Conservation (phyloP, 2,888 invertebrate species). For the Nomada fucata region DNA sequence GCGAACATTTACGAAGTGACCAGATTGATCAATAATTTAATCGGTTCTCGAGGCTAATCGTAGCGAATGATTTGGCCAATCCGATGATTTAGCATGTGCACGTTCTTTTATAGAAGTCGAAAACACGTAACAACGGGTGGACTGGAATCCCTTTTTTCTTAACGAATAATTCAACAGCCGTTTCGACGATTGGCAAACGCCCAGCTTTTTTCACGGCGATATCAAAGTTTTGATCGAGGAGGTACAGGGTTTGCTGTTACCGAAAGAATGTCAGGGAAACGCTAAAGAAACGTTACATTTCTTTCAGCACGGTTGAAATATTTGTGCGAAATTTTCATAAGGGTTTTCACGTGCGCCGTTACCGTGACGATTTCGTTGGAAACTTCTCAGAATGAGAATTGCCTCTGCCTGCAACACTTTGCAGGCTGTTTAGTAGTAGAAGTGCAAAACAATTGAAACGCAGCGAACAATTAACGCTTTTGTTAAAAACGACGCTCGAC, state of each 20-base stretch:
- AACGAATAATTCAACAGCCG: not conserved
- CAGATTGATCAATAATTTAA: not conserved
- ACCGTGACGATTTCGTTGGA: no score
- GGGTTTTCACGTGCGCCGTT: no score
- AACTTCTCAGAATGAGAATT: not conserved
- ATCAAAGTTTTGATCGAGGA: no score
- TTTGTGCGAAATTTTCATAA: no score
- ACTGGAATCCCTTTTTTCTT: not conserved
- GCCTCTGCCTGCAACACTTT: not conserved
- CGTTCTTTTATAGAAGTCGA: not conserved
- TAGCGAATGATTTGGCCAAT: constrained; percentile 10
- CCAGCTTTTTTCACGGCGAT: no score
- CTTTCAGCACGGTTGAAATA: no score
- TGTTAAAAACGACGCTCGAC: not conserved
- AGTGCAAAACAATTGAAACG: not conserved
- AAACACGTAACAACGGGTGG: not conserved
- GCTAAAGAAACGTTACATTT: no score
- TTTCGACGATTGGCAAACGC: not conserved
- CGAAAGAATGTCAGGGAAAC: no score
- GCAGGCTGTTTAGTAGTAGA: not conserved
- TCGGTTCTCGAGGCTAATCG: not conserved
- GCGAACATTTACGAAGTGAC: not conserved
- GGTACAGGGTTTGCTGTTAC: no score
- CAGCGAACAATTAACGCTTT: constrained; percentile 14
- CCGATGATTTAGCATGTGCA: not conserved